A percentile compares a stretch with the other conserved stretches of the same genome.
Conservation (phyloP, 2,888 invertebrate species). For the Eilema sororculum region DNA sequence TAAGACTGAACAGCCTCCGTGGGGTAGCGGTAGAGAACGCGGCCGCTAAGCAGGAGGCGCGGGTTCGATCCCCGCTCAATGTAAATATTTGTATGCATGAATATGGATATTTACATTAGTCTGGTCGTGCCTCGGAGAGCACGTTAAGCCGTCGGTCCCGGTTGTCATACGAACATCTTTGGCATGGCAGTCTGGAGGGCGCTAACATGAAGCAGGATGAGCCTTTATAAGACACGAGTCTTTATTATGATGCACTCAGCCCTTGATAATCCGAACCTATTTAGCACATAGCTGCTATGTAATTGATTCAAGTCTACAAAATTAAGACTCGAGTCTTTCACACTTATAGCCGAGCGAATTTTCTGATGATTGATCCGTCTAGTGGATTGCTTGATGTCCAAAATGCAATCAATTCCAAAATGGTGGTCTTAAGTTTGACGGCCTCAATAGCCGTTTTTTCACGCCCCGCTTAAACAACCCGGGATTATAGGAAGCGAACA, state of each 20-base stretch:
- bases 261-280: neutral
- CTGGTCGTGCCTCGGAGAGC: too few species aligned
- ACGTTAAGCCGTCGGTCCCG: too few species aligned
- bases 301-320: neutral
- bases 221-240: neutral
- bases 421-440: neutral
- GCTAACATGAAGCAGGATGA: too few species aligned
- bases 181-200: too few species aligned
- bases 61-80: too few species aligned
- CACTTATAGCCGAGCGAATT: neutral
- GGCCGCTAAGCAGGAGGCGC: too few species aligned
- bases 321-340: neutral
- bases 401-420: neutral
- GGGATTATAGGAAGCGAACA: neutral
- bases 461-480: constrained; percentile 1
- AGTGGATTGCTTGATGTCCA: neutral
- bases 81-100: too few species aligned
- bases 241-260: neutral
- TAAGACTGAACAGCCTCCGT: too few species aligned
- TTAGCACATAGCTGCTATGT: neutral
- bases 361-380: neutral
- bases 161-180: too few species aligned
- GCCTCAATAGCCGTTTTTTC: neutral
- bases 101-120: too few species aligned
- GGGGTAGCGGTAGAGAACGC: too few species aligned